Conservation (phyloP, 2,888 invertebrate species). For the Meta bourneti region DNA sequence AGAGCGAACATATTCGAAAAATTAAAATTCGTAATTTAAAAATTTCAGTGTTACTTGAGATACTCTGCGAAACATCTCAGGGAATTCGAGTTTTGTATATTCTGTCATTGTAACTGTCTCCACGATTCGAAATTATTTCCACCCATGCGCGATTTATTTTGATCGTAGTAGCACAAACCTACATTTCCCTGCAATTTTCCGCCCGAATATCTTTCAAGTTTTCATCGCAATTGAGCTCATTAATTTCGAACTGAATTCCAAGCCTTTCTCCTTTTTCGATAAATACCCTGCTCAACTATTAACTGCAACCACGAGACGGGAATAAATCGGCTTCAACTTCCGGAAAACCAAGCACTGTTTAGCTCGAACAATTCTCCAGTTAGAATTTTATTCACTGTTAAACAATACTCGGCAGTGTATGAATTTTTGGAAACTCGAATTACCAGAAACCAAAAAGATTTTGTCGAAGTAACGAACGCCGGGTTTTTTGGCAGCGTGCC, state of each 20-base stretch:
- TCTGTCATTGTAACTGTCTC: neutral
- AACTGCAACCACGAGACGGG: neutral
- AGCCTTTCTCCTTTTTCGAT: neutral
- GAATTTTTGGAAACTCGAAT: slow-evolving; percentile 45
- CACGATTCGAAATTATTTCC: neutral
- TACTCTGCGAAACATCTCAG: no score
- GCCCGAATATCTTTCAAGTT: neutral
- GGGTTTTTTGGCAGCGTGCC: slow-evolving; percentile 32
- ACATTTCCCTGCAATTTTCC: neutral
- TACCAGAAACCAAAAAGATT: slow-evolving; percentile 50
- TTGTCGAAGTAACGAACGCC: slow-evolving; percentile 17
- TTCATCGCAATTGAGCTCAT: neutral
- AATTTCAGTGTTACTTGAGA: no score
- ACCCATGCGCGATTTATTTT: neutral
- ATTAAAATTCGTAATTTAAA: no score
- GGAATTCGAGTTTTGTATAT: neutral
- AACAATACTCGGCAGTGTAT: slow-evolving; percentile 27
- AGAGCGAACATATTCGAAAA: no score
- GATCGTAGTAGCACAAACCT: neutral
- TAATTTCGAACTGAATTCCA: neutral
- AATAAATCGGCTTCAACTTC: neutral
- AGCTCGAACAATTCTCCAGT: slow-evolving; percentile 3
- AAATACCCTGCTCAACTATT: neutral
- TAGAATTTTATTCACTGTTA: slow-evolving; percentile 35
- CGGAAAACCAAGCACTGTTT: neutral